Evolutionary conservation across 2,113 vertebrate genomes (phyloP), one percentile per base, ranked within the genome.

Genomic region (Isichthys henryi): DNA sequence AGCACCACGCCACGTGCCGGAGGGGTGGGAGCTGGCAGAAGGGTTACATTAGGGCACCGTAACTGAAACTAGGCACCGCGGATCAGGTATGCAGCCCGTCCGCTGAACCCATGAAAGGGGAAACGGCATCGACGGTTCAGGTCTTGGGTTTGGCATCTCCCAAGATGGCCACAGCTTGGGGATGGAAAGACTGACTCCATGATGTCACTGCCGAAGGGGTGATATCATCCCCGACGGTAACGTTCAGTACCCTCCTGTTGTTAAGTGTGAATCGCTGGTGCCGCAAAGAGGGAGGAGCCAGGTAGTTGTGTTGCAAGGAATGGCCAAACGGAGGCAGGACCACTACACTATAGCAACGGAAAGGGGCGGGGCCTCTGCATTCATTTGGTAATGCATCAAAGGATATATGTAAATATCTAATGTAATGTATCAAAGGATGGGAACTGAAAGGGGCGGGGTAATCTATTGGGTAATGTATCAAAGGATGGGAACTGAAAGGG

Each of bases 61-160:
- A 46, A 19, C 84, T 88, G 89, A 86, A 90, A 82, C 66, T 45
- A 48, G 87, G 85, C 86, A 88, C 89, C 86, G 5, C 53, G 70
- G 87, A 88, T 90, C 89, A 88, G 39, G 89, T 50, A 74, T 56
- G 86, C 50, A 50, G 84, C n/a, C 80, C 31, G 56, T 23, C 21
- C 15, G n/a, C 43, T 52, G 84, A 85, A 48, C 56, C 45, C 23
- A 27, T 90, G 89, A 74, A 90, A 90, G 46, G 84, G 46, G 89
- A 90, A 31, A 90, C 84, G 39, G 19, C 89, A 77, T 45, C 66
- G 56, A 46, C 21, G 50, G 88, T 27, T 52, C n/a, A 50, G 85
- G 85, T 86, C 85, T 15, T 82, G 74, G 46, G 48, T 80, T 82
- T 35, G 58, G n/a, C 39, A 5, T 46, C 82, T 86, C 80, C n/a